Evolutionary conservation across 1,140 invertebrate genomes (phyloP), one percentile per base, ranked within the genome.

Genomic region (Chironomus tepperi): DNA sequence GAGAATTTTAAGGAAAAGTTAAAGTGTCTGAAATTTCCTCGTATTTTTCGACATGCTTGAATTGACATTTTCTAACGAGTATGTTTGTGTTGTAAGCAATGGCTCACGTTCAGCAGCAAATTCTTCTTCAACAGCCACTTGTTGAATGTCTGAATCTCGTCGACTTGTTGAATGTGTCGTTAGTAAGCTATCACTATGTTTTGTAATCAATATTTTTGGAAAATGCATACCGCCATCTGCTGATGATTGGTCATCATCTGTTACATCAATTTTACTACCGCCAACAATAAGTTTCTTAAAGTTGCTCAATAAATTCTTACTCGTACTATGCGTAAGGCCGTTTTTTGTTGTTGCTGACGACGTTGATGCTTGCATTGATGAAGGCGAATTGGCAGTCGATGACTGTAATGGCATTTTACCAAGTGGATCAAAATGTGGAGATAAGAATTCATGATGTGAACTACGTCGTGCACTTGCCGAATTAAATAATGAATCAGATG

Each of bases 81-180:
- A 70, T 15, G 65, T 18, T 70, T 70, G 65, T 18, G 65, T 19
- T 18, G 18, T 70, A 9, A 70, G 18, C 18, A 70, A 70, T 8
- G 65, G 65, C 18, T 70, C 65, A 15, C 18, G 16, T 70, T 70
- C 65, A 18, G 65, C 18, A 10, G 65, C 65, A 70, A 18, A 70
- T 21, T 70, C 65, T 70, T 70, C 65, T 70, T 21, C 65, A 19
- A 18, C 65, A 9, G 65, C 16, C n/a, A 70, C 65, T 18, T 70
- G 65, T 70, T 70, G 65, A 70, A 70, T 70, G 18, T 70, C 65
- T 9, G 65, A 70, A 9, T 70, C 65, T 21, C 65, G n/a, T 70
- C 65, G 65, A 70, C 65, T 70, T 70, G 65, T 70, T 70, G 65
- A 70, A 19, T 70, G 65, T 70, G 65, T 70, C 16, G 16, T 70